Evolutionary conservation across 2,113 vertebrate species (phyloP).

Genomic region (Paralichthys olivaceus): DNA sequence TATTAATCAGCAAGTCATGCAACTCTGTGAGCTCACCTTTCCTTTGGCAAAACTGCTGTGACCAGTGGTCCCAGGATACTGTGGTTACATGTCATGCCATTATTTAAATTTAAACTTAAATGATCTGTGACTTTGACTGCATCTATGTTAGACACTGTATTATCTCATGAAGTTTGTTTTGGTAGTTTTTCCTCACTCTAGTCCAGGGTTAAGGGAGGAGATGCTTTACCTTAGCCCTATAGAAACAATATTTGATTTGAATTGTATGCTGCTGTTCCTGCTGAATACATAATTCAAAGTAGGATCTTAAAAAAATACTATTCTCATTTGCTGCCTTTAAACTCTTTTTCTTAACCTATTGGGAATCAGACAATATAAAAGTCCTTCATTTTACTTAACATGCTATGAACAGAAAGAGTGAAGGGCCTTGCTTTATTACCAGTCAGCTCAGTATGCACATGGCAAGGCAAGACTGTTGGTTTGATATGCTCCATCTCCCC

Average conservation of each 20-base stretch:
- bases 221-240: no score
- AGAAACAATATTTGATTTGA: no score
- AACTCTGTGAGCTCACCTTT: neutral
- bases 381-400: neutral
- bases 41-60: neutral
- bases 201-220: no score
- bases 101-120: constrained; percentile 16
- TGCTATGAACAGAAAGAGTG: neutral
- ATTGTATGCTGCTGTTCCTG: neutral
- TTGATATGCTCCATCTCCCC: constrained; percentile 33
- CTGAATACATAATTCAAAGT: no score
- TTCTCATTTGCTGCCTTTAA: no score
- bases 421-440: constrained; percentile 7
- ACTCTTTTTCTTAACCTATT: no score
- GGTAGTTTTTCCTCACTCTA: no score
- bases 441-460: constrained; percentile 25
- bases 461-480: constrained; percentile 14
- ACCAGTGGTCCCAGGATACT: neutral
- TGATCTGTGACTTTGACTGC: constrained; percentile 1
- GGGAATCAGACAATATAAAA: neutral
- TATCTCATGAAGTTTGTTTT: no score
- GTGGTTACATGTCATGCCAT: neutral
- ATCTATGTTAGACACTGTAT: neutral
- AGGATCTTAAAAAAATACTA: no score
- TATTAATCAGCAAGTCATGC: neutral